phyloP scores from a whole-genome alignment of 2,888 invertebrate species.

The Tubiluchus corallicola region DNA sequence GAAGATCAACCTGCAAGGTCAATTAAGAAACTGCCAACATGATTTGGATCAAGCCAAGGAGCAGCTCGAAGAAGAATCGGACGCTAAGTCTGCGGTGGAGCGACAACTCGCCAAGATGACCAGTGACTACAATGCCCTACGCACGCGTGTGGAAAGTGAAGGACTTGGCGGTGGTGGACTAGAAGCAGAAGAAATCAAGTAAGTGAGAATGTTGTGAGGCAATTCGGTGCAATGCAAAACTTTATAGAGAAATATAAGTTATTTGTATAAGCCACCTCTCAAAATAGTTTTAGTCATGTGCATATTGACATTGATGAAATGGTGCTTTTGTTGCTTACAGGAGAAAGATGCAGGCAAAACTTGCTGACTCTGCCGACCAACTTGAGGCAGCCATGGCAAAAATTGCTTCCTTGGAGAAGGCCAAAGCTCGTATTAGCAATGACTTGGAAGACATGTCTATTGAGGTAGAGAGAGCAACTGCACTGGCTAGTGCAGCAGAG shows the following conservation, averaged over 20 bases:
- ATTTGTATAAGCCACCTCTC: no score
- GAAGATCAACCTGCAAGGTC: constrained; percentile 30
- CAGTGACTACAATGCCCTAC: not conserved
- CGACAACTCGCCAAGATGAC: constrained; percentile 4
- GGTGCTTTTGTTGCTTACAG: no score
- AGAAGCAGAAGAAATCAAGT: not conserved
- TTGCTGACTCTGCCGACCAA: constrained; percentile 90
- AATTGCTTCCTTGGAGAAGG: constrained; percentile 90
- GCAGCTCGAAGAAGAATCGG: not conserved
- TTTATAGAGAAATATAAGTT: no score
- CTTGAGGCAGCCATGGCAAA: constrained; percentile 95
- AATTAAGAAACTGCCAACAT: constrained; percentile 29
- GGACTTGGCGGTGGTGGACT: constrained; percentile 1
- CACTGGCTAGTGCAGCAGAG: constrained; percentile 87
- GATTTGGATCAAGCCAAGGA: not conserved
- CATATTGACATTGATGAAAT: no score
- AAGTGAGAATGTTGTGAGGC: no score
- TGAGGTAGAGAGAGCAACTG: constrained; percentile 39
- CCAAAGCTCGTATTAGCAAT: constrained; percentile 84
- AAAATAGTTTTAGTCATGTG: no score
- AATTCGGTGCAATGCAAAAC: no score
- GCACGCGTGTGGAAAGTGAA: not conserved
- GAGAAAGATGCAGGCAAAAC: constrained; percentile 73
- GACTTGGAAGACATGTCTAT: constrained; percentile 76
- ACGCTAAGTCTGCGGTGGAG: not conserved